Conservation (phyloP, 1,140 invertebrate genomes). For the Pseudomyrmex pallidus region DNA sequence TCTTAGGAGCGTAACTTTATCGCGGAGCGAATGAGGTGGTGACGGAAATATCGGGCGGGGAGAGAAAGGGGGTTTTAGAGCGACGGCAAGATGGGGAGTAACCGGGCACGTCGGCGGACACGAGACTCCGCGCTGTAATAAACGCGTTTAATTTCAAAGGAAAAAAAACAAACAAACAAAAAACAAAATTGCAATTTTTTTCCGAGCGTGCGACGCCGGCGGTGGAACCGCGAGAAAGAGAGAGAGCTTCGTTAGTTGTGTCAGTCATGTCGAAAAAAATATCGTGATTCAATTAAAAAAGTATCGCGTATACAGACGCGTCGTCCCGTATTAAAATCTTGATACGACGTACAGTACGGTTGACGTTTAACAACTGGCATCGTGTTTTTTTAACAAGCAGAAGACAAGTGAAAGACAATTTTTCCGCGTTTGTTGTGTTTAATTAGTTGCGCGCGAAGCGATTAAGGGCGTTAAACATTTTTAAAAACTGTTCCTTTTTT, state of each 20-base stretch:
- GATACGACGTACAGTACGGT: conserved; percentile 48
- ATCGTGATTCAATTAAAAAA: conserved; percentile 43
- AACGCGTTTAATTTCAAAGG: conserved; percentile 64
- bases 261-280: conserved; percentile 53
- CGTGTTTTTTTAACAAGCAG: not conserved
- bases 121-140: conserved; percentile 43
- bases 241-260: not conserved
- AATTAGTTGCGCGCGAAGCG: not conserved
- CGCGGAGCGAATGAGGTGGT: conserved; percentile 38
- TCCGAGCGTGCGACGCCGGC: conserved; percentile 32
- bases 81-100: conserved; percentile 22
- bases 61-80: conserved; percentile 45
- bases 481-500: not conserved
- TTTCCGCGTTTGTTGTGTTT: not conserved
- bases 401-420: not conserved
- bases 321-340: conserved; percentile 54
- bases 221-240: not conserved
- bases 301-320: conserved; percentile 19
- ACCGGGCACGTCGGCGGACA: conserved; percentile 26
- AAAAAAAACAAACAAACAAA: no score
- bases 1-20: conserved; percentile 60
- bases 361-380: not conserved
- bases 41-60: not conserved
- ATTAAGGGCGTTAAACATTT: not conserved
- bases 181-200: conserved; percentile 68